These are phyloP conservation scores for Crocidura indochinensis DNA, from an alignment of 2,797 vertebrate genomes.

Conservation along the genomic window DNA sequence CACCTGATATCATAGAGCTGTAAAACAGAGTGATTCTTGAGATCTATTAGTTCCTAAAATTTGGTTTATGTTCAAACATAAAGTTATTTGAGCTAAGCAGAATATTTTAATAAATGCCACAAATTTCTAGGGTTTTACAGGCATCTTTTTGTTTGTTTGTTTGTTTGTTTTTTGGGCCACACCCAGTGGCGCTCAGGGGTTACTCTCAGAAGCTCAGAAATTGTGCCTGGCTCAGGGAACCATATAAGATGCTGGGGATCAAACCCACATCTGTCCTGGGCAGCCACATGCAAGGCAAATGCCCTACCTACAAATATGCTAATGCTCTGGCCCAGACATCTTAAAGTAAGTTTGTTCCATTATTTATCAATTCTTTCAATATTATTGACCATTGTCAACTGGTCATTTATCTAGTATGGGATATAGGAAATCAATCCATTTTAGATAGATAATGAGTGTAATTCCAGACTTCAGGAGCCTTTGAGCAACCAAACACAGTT, in stretches of 20 bases:
- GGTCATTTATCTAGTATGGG: constrained; percentile 9
- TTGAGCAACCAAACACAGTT: constrained; percentile 74
- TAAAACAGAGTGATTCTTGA: not conserved
- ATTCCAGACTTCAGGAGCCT: constrained; percentile 63
- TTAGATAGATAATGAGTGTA: not conserved
- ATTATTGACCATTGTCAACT: constrained; percentile 28
- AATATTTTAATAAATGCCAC: constrained; percentile 28
- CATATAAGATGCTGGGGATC: no score
- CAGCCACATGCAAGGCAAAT: no score
- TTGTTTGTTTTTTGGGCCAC: no score
- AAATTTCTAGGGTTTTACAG: constrained; percentile 24
- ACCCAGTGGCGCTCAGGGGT: no score
- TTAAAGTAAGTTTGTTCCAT: constrained; percentile 39
- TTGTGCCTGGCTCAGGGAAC: no score
- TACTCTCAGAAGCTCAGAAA: no score
- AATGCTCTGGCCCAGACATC: not conserved
- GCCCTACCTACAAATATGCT: no score
- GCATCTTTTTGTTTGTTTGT: not conserved
- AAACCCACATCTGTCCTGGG: no score
- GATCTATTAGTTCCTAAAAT: not conserved
- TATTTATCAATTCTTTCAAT: not conserved
- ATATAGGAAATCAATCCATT: constrained; percentile 59
- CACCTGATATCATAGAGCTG: not conserved
- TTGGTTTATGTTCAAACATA: not conserved
- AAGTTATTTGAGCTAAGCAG: constrained; percentile 48